Evolutionary conservation across 1,140 invertebrate species (phyloP).

Genomic region (Plodia interpunctella): DNA sequence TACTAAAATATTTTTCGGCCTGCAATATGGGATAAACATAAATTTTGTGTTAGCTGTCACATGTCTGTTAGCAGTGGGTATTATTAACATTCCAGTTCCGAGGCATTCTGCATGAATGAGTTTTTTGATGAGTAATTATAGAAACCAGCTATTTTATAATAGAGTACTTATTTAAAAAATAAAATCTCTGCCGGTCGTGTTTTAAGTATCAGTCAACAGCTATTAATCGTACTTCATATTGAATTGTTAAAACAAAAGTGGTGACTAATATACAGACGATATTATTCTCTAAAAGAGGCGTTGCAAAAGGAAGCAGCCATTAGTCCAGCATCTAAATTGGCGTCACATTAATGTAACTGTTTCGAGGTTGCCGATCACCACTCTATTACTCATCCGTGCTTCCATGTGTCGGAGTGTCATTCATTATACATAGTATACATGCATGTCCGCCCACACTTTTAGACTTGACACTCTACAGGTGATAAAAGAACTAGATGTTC

Average conservation of each 20-base stretch:
- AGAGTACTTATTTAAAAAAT: no score
- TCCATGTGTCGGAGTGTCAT: constrained; percentile 30
- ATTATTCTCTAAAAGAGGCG: background rate
- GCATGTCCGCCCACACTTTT: constrained; percentile 25
- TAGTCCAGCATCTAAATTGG: constrained; percentile 41
- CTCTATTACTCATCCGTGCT: constrained; percentile 33
- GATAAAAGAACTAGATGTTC: no score
- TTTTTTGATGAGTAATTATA: no score
- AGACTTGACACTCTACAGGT: background rate
- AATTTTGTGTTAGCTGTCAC: no score
- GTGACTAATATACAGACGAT: background rate
- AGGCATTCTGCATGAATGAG: background rate
- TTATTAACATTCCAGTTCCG: no score
- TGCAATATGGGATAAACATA: no score
- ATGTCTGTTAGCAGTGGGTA: no score
- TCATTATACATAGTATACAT: constrained; percentile 21
- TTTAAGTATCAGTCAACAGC: no score
- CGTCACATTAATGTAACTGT: constrained; percentile 21
- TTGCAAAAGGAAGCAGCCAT: constrained; percentile 27
- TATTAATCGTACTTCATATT: no score
- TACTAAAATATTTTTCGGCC: no score
- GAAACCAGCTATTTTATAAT: no score
- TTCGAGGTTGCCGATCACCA: constrained; percentile 31
- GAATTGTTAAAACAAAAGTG: background rate
- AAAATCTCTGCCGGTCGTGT: no score